phyloP scores from a whole-genome alignment of 2,888 invertebrate species.

The Pachydiplax longipennis region DNA sequence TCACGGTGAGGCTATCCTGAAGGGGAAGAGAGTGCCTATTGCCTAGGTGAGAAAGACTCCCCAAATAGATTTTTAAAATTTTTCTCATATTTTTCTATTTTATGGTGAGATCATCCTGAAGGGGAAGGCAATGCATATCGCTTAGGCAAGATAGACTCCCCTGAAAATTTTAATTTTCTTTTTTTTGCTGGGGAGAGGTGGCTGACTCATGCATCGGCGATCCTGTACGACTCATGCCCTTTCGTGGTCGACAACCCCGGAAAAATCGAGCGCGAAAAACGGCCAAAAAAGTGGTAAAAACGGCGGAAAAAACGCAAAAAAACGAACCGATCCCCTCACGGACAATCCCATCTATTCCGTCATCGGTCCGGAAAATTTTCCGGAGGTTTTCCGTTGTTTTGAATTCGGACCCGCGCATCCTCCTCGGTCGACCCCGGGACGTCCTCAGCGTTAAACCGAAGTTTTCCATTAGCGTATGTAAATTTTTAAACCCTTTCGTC shows the following conservation, averaged over 20 bases:
- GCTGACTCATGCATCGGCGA: too few relatives aligned
- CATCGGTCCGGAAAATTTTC: background rate
- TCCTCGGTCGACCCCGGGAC: background rate
- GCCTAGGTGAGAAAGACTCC: too few relatives aligned
- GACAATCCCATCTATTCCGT: background rate
- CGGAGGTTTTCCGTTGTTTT: background rate
- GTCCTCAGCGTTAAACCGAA: background rate
- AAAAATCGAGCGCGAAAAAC: background rate
- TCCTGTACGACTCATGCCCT: background rate
- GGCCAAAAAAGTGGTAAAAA: background rate
- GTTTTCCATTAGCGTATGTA: background rate
- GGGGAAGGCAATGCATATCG: too few relatives aligned
- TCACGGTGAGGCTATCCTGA: too few relatives aligned
- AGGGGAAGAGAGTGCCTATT: too few relatives aligned
- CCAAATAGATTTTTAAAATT: too few relatives aligned
- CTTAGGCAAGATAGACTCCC: too few relatives aligned
- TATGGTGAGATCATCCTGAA: too few relatives aligned
- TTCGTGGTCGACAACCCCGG: background rate
- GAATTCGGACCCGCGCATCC: background rate
- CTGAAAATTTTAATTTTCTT: too few relatives aligned
- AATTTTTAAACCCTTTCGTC: background rate
- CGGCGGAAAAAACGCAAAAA: background rate
- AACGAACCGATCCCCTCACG: background rate
- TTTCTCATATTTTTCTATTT: too few relatives aligned
- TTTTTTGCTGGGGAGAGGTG: too few relatives aligned